These are phyloP conservation scores for Pelusios castaneus DNA, from an alignment of 2,113 vertebrate genomes.

Conservation along the genomic window DNA sequence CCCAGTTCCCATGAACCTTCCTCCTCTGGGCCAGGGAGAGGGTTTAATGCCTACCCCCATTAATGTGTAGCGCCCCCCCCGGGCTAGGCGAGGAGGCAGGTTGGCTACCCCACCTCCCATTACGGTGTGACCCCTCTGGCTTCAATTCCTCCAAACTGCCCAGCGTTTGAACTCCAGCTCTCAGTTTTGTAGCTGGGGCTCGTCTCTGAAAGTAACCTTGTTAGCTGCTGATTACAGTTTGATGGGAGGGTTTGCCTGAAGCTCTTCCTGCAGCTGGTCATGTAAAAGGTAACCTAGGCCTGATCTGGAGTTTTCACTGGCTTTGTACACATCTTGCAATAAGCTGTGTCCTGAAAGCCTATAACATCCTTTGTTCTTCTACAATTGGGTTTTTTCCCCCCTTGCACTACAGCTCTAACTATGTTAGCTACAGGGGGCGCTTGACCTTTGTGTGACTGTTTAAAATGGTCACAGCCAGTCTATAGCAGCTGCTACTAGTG, in stretches of 20 bases:
- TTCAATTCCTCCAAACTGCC: neutral
- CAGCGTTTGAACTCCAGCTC: no score
- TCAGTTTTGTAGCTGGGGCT: neutral
- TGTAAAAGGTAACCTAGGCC: fast-evolving
- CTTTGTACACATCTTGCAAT: conserved; percentile 11
- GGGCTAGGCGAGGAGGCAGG: no score
- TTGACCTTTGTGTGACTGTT: conserved; percentile 25
- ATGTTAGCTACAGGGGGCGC: conserved; percentile 37
- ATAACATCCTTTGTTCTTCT: neutral
- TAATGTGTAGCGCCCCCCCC: neutral
- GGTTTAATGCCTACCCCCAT: neutral
- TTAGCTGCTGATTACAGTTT: neutral
- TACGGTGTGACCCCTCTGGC: no score
- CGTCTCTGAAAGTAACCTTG: neutral
- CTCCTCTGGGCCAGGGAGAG: neutral
- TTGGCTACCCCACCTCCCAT: no score
- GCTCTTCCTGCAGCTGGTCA: neutral
- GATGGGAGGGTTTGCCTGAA: neutral
- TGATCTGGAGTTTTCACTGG: neutral
- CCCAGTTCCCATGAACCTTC: no score
- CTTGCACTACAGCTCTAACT: conserved; percentile 1
- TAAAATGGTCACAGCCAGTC: conserved; percentile 31
- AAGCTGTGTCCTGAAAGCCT: neutral
- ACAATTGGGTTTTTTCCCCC: neutral
- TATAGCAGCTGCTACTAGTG: neutral